Base-by-base conservation (phyloP, 2,797 vertebrate species). In the Lophius americanus region DNA sequence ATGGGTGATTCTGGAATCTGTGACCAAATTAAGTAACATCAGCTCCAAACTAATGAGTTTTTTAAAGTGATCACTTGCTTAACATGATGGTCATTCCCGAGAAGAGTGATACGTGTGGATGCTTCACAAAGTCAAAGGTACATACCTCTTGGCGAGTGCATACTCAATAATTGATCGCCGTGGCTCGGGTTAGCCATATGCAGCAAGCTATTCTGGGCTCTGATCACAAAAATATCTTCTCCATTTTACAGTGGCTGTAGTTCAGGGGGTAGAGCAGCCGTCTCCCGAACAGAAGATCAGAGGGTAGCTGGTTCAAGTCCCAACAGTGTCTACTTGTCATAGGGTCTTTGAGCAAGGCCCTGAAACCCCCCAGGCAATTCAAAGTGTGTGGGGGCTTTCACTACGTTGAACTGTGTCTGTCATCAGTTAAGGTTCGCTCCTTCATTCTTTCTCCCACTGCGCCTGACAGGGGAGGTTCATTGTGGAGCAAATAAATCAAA, bases 91-190 rank as follows among this genome's bases (percentile, higher is more conserved):
- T 52, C 2, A 38, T 60, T 23, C 23, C 9, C 6, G 7, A 14
- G 64, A 8, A 44, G 52, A 75, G 32, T 5, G 37, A 51, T 33
- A n/a, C 23, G 14, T 23, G 13, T 65, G 35, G 56, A 61, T 62
- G 67, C 63, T 68, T 41, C 36, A 53, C 23, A 50, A 14, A 72
- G 60, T 42, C 60, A 6, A 57, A 68, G 58, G 61, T 60, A 66
- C 80, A 56, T 38, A 41, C 39, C 43, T 57, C 60, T 68, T 35
- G 46, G 59, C 48, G 3, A 82, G 82, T 14, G 51, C 64, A 32
- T 4, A 0, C n/a, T 89, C 47, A 87, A 90, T 91, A 82, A 88
- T 91, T 83, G 9, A 91, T 82, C 33, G 13, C 69, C 60, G 39
- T 12, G 37, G 50, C 66, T 68, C 1, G 4, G 39, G 68, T 88